A percentile compares a stretch with the other conserved stretches of the same genome.
These are phyloP conservation scores for Aphelenchoides fujianensis DNA, from an alignment of 1,140 invertebrate genomes.

Conservation along the genomic window DNA sequence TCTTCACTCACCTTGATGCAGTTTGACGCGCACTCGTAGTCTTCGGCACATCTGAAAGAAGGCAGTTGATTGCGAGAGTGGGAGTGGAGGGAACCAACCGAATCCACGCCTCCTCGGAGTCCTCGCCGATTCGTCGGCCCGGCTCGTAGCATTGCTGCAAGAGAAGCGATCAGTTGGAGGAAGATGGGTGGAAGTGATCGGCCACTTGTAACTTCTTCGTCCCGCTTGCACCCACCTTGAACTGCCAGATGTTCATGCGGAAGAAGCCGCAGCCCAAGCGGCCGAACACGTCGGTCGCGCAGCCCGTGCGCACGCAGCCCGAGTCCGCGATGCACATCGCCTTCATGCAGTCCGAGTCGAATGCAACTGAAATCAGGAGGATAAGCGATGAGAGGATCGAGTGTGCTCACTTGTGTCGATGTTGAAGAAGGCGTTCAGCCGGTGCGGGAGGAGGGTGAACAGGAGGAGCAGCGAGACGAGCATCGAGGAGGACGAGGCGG, in stretches of 20 bases:
- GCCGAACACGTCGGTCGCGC: slow-evolving; percentile 50
- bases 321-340: slow-evolving; percentile 60
- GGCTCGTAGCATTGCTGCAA: slow-evolving; percentile 62
- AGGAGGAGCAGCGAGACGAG: slow-evolving; percentile 8
- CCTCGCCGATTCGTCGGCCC: slow-evolving; percentile 58
- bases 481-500: too few relatives aligned
- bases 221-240: slow-evolving; percentile 40
- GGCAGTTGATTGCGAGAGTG: too few relatives aligned
- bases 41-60: slow-evolving; percentile 59
- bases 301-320: slow-evolving; percentile 57
- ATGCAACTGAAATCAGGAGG: slow-evolving; percentile 60
- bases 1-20: slow-evolving; percentile 60
- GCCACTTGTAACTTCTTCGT: slow-evolving; percentile 15
- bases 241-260: slow-evolving; percentile 61
- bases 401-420: slow-evolving; percentile 21
- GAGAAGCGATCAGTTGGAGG: too few relatives aligned
- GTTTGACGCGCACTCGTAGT: slow-evolving; percentile 58
- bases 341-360: slow-evolving; percentile 57
- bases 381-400: not conserved
- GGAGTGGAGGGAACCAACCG: too few relatives aligned
- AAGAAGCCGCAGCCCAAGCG: slow-evolving; percentile 60
- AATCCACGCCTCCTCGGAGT: slow-evolving; percentile 57
- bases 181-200: too few relatives aligned
- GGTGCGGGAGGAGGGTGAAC: slow-evolving; percentile 7
- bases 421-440: slow-evolving; percentile 20